These are phyloP conservation scores for Selene dorsalis DNA, from an alignment of 2,797 vertebrate species.

Conservation along the genomic window DNA sequence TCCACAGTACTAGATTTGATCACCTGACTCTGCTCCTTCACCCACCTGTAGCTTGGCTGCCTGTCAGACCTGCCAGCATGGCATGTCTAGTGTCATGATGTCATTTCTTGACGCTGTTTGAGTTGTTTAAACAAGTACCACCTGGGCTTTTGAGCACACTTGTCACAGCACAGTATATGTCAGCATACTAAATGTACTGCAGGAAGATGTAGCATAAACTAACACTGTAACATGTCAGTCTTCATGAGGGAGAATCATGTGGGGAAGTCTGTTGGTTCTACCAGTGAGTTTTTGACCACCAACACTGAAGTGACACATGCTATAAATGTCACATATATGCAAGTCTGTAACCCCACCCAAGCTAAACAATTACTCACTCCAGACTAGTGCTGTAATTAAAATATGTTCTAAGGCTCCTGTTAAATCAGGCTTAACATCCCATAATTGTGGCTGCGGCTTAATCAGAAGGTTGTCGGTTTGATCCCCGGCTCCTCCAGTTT, in stretches of 20 bases:
- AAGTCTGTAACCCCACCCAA: constrained; percentile 11
- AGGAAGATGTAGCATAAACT: constrained; percentile 22
- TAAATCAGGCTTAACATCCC: constrained; percentile 11
- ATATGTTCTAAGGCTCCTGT: constrained; percentile 3
- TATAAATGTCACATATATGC: constrained; percentile 16
- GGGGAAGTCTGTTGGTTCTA: neutral
- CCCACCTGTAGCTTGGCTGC: constrained; percentile 51
- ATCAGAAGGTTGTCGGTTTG: too few relatives aligned
- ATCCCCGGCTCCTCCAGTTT: too few relatives aligned
- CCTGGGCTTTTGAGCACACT: constrained; percentile 62
- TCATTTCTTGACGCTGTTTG: constrained; percentile 57
- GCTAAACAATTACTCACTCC: constrained; percentile 17
- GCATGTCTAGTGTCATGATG: constrained; percentile 66
- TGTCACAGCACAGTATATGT: constrained; percentile 56
- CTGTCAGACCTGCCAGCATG: constrained; percentile 56
- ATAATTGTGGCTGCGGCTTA: neutral
- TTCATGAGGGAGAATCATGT: constrained; percentile 10
- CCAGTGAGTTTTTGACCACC: constrained; percentile 22
- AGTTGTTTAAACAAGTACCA: constrained; percentile 65
- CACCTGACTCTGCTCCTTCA: constrained; percentile 45
- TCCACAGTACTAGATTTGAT: constrained; percentile 47
- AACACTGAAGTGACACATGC: constrained; percentile 22
- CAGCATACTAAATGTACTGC: constrained; percentile 11
- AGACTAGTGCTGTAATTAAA: constrained; percentile 23
- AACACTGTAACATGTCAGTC: constrained; percentile 29